A percentile compares a stretch with the other conserved stretches of the same genome.
Evolutionary conservation across 2,888 invertebrate species (phyloP).

Genomic region (Dolichomitus sp.): DNA sequence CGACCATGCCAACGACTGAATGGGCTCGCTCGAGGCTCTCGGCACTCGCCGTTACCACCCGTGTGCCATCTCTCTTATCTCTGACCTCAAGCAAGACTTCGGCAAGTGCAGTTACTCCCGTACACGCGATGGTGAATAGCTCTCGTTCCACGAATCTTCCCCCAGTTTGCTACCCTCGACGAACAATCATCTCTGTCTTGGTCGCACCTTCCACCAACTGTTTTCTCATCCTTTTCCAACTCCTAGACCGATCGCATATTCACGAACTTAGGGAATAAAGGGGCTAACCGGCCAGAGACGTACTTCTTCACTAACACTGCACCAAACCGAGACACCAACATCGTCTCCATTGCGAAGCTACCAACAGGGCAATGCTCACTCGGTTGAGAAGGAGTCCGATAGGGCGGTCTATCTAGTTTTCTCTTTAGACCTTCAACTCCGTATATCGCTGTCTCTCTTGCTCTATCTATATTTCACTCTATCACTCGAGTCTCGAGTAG

Average conservation of each 20-base stretch:
- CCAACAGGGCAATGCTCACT: constrained; percentile 38
- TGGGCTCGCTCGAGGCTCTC: constrained; percentile 33
- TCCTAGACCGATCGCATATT: constrained; percentile 75
- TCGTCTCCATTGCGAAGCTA: constrained; percentile 14
- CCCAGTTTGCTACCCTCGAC: constrained; percentile 50
- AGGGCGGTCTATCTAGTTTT: constrained; percentile 35
- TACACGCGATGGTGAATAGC: constrained; percentile 57
- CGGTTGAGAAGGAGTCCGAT: constrained; percentile 14
- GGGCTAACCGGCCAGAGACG: constrained; percentile 56
- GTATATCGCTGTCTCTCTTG: constrained; percentile 13
- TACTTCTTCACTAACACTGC: constrained; percentile 52
- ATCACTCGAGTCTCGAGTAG: constrained; percentile 65
- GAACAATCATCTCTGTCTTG: constrained; percentile 23
- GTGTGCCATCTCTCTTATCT: constrained; percentile 62
- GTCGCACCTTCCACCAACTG: constrained; percentile 10
- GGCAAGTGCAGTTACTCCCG: constrained; percentile 66
- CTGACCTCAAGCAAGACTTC: constrained; percentile 64
- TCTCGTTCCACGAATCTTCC: constrained; percentile 61
- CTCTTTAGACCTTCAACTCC: constrained; percentile 44
- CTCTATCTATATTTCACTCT: constrained; percentile 47
- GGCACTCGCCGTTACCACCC: constrained; percentile 27
- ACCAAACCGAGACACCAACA: constrained; percentile 36
- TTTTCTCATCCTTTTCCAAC: constrained; percentile 37
- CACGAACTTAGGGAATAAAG: constrained; percentile 71
- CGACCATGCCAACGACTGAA: constrained; percentile 50